Conservation (phyloP, 2,113 vertebrate species). For the Sander lucioperca region DNA sequence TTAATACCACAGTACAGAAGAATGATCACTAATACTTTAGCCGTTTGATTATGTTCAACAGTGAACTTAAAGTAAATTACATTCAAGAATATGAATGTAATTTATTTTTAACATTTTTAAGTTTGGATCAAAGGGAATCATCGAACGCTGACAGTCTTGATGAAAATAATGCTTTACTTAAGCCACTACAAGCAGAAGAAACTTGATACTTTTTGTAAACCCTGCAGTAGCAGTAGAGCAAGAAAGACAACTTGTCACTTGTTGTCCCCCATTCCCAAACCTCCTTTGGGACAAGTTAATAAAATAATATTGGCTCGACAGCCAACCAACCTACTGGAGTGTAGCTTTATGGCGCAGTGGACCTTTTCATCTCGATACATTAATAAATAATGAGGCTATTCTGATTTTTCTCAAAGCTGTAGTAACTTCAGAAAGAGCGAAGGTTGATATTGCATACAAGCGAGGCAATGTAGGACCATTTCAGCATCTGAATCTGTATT, state of each 20-base stretch:
- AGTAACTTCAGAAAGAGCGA: background rate
- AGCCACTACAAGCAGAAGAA: background rate
- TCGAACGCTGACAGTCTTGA: background rate
- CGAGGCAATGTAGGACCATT: background rate
- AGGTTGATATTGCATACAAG: background rate
- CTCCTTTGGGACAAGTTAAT: background rate
- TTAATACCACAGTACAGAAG: background rate
- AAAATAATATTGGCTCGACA: background rate
- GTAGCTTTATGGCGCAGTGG: background rate
- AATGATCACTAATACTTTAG: background rate
- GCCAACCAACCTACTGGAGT: background rate
- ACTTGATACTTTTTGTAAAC: background rate
- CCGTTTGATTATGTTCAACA: background rate
- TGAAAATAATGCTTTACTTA: background rate
- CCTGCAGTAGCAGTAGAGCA: background rate
- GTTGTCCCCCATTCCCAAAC: conserved; percentile 5
- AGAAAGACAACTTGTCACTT: background rate
- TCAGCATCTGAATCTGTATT: background rate
- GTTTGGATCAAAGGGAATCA: background rate
- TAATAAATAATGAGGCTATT: background rate
- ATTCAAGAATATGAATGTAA: no score
- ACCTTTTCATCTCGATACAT: background rate
- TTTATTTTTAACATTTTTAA: no score
- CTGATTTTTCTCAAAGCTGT: background rate
- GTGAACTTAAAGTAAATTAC: background rate